Evolutionary conservation across 2,113 vertebrate species (phyloP).

Genomic region (Dromas ardeola): DNA sequence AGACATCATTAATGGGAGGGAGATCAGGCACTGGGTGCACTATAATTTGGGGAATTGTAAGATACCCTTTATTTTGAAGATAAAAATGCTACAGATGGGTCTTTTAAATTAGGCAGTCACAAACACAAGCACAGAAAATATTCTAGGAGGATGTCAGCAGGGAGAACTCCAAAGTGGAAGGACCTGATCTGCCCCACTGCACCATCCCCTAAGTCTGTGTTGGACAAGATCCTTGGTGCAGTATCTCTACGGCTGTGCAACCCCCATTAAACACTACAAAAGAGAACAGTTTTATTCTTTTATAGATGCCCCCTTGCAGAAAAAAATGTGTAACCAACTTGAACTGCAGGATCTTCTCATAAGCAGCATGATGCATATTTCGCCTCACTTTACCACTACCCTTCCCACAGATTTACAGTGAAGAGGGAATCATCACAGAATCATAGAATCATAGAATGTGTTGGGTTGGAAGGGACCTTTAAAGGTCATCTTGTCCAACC

Average conservation of each 20-base stretch:
- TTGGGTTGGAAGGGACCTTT: no score
- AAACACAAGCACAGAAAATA: neutral
- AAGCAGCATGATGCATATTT: neutral
- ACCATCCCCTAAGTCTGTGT: neutral
- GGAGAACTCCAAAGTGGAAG: neutral
- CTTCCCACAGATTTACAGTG: neutral
- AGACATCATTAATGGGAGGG: neutral
- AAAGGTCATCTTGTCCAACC: no score
- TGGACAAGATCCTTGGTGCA: neutral
- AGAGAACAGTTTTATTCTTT: neutral
- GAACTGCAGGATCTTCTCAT: neutral
- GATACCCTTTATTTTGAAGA: neutral
- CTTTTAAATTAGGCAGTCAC: neutral
- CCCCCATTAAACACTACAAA: neutral
- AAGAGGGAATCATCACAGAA: neutral
- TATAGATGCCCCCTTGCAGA: neutral
- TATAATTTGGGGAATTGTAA: neutral
- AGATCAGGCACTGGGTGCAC: neutral
- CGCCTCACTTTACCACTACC: neutral
- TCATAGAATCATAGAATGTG: no score
- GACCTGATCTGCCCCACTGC: neutral
- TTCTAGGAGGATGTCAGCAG: neutral
- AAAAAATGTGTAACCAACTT: neutral
- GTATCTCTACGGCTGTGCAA: neutral
- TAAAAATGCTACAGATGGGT: neutral